These are phyloP conservation scores for Dreissena polymorpha DNA, from an alignment of 1,140 invertebrate species.

Conservation along the genomic window DNA sequence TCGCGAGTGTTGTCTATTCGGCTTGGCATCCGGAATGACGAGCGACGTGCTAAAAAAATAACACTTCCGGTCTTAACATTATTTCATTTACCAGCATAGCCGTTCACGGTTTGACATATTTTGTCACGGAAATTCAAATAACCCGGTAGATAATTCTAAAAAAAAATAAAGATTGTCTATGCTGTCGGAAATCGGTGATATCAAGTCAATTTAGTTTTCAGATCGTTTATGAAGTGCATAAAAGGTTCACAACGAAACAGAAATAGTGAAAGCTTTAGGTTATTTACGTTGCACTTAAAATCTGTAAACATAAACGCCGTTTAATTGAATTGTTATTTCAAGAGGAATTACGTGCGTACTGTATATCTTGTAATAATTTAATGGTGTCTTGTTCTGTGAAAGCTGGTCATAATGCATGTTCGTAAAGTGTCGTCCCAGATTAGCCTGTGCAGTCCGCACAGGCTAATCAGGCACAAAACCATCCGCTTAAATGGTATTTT, in stretches of 20 bases:
- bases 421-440: too few species aligned
- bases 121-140: background rate
- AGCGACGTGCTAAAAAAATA: slow-evolving; percentile 28
- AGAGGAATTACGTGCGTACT: too few species aligned
- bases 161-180: background rate
- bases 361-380: too few species aligned
- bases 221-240: background rate
- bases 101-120: background rate
- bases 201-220: background rate
- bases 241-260: background rate
- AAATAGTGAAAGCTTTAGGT: background rate
- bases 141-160: too few species aligned
- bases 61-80: background rate
- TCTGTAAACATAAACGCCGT: too few species aligned
- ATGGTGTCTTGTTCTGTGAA: too few species aligned
- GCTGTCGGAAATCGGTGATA: background rate
- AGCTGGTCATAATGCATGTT: too few species aligned
- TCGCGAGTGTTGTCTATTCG: background rate
- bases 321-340: too few species aligned
- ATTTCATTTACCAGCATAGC: background rate
- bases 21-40: slow-evolving; percentile 31
- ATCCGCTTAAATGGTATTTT: too few species aligned
- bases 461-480: too few species aligned
- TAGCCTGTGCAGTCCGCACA: too few species aligned
- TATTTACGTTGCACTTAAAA: too few species aligned